These are phyloP conservation scores for Vombatus ursinus DNA, from an alignment of 2,113 vertebrate species.

Conservation along the genomic window DNA sequence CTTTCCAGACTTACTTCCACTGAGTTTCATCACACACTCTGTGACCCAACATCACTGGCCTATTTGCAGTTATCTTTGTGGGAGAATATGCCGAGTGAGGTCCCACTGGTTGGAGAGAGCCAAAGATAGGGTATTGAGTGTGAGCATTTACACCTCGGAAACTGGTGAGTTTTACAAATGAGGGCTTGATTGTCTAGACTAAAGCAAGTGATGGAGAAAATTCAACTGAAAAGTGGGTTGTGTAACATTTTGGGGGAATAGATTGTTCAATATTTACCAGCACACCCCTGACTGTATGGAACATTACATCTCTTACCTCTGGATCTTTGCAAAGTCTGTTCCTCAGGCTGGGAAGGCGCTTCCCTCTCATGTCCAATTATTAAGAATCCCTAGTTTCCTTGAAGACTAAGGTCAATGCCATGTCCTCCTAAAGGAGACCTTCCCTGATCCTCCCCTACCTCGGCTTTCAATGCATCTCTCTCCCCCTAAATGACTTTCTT, in stretches of 20 bases:
- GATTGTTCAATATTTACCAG: neutral
- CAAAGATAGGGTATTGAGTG: neutral
- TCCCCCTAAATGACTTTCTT: neutral
- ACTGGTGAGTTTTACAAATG: neutral
- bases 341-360: no score
- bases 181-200: neutral
- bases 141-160: neutral
- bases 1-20: neutral
- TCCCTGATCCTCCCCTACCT: neutral
- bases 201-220: no score
- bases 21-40: neutral
- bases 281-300: no score
- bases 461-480: neutral
- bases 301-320: no score
- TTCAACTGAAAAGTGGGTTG: no score
- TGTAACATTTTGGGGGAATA: neutral
- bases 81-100: neutral
- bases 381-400: neutral
- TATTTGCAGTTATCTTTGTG: neutral
- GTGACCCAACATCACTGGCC: neutral
- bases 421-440: neutral
- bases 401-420: neutral
- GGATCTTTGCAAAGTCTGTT: no score
- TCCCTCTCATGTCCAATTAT: no score
- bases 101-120: neutral